Evolutionary conservation across 2,888 invertebrate species (phyloP).

Genomic region (Bimastos eiseni): DNA sequence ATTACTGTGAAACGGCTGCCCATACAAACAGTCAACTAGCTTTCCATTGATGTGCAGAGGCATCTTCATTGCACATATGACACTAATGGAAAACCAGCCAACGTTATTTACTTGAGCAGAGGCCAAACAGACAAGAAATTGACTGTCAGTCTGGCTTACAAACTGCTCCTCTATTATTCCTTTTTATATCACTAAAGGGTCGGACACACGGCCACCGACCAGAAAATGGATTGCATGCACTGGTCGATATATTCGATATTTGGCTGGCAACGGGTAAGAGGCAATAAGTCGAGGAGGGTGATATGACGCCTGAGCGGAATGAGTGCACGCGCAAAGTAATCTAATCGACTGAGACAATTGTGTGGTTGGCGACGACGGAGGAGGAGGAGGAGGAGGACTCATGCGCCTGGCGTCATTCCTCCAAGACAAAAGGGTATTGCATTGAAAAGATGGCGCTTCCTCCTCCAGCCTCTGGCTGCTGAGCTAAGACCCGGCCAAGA

Average conservation of each 20-base stretch:
- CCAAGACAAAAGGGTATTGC: constrained; percentile 19
- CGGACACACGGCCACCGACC: background rate
- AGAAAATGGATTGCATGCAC: constrained; percentile 16
- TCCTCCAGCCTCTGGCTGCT: background rate
- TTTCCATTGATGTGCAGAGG: background rate
- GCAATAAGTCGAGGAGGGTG: constrained; percentile 14
- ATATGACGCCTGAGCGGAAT: background rate
- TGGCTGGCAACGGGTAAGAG: constrained; percentile 18
- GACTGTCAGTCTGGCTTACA: constrained; percentile 18
- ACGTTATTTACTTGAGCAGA: constrained; percentile 17
- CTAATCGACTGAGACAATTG: constrained; percentile 17
- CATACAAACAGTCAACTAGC: constrained; percentile 1
- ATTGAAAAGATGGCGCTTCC: background rate
- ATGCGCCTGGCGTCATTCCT: background rate
- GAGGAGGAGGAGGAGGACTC: background rate
- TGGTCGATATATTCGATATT: constrained; percentile 17
- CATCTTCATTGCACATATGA: constrained; percentile 7
- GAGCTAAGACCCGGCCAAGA: background rate
- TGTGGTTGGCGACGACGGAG: background rate
- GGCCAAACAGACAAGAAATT: constrained; percentile 17
- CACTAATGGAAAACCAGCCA: constrained; percentile 15
- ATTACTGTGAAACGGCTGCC: background rate
- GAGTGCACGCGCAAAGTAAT: background rate
- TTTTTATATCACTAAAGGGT: constrained; percentile 18
- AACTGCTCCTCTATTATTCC: constrained; percentile 16